Evolutionary conservation across 2,888 invertebrate genomes (phyloP), one percentile per base, ranked within the genome.

Genomic region (Dysmachus trigonus): DNA sequence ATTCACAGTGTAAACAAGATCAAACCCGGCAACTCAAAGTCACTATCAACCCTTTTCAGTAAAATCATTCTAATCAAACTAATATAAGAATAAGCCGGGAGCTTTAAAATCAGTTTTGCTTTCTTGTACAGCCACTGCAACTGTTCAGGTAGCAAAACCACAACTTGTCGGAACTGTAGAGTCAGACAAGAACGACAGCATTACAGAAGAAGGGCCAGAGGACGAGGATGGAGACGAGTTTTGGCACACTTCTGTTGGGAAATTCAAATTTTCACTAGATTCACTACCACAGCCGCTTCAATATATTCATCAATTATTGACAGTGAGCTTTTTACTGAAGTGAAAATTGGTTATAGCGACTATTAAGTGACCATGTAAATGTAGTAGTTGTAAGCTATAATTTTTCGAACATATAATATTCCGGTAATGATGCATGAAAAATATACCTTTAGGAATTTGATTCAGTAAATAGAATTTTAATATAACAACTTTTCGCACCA

Each of bases 241-340:
- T 91, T 98, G 98, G 98, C 95, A 97, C 87, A 98, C 98, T 0
- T 96, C 97, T 0, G 95, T 97, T 62, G 98, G 98, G 33, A 97
- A 97, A 91, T 98, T 98, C 92, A 96, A 97, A 91, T 98, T 98
- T 93, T 94, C 95, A 79, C 94, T 98, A 85, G 97, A 97, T 76
- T 96, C 98, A 90, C 92, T 99, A 87, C 98, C 98, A 0, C 96
- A 97, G 88, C 97, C 98, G 88, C 93, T 99, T 88, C 98, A 98
- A 92, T 97, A 99, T 88, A 97, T 98, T 88, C 97, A 98, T 91
- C 96, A 97, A 90, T 92, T 99, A 33, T 92, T 99, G 38, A 96
- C 96, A 89, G 92, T 92, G 88, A 88, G 89, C 89, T 33, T 73
- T 30, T n/a, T 7, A 15, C 1, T 13, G 1, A 38, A 10, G 2